Evolutionary conservation across 2,888 invertebrate species (phyloP), one percentile per base, ranked within the genome.

Genomic region (Teinopalpus imperialis): DNA sequence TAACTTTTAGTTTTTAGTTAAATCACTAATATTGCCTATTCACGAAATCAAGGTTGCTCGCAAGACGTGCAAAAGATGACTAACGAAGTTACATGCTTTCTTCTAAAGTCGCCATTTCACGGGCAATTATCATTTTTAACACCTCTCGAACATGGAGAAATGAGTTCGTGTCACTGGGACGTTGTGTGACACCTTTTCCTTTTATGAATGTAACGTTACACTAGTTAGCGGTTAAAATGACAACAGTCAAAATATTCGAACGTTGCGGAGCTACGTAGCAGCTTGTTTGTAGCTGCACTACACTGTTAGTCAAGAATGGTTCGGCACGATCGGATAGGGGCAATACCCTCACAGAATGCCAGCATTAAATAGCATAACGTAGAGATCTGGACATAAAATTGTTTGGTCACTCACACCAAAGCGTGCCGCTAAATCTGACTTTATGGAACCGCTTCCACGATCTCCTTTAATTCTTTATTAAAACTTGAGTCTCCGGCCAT

Each of bases 101-200:
- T 69, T 74, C 59, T 50, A 59, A 64, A 63, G 52, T 63, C 53
- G 61, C 45, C 52, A 63, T 65, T 65, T 71, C 61, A 53, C 59
- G 60, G 57, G 48, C 68, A 78, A 78, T 85, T 82, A 83, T 56
- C 63, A 70, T 66, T 67, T 72, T 83, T 82, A 75, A 72, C 81
- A 81, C 76, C 71, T 79, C 52, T 48, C 49, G 39, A 30, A 56
- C 59, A 54, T 53, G 59, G 63, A 66, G 70, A 77, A 78, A 74
- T 68, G 69, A 66, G 74, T 65, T 50, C 70, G 59, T 63, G 70
- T 66, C 66, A 66, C 56, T 69, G 60, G 62, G 32, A 56, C 72
- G 66, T 61, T 64, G 61, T 69, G 73, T 70, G 66, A 73, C 63
- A 51, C 54, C 56, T 68, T 64, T 53, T 52, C 54, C 30, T 27